Conservation (phyloP, 2,797 vertebrate species). For the Sarcophilus harrisii region DNA sequence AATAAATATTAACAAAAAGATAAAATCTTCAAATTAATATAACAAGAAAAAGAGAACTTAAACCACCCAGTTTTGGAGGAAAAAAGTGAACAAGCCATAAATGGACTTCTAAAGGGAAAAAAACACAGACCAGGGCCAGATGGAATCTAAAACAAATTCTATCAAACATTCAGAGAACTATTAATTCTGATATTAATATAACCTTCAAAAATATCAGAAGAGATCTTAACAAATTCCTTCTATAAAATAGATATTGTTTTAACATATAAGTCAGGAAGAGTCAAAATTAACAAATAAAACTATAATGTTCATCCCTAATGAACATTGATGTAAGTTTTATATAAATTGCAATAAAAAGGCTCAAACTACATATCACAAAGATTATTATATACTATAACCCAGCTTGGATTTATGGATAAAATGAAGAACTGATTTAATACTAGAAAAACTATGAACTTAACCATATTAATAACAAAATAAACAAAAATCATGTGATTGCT, state of each 20-base stretch:
- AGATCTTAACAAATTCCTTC: neutral
- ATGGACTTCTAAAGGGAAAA: neutral
- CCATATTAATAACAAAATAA: neutral
- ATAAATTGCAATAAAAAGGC: neutral
- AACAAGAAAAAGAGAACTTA: neutral
- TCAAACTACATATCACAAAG: neutral
- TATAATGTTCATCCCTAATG: neutral
- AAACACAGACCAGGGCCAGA: neutral
- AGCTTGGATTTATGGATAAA: neutral
- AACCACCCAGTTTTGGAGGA: neutral
- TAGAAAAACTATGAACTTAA: neutral
- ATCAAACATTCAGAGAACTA: neutral
- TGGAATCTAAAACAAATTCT: neutral
- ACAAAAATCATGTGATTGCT: neutral
- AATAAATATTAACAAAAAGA: neutral
- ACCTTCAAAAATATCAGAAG: neutral
- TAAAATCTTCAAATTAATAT: neutral
- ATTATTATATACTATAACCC: neutral
- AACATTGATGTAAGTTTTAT: neutral
- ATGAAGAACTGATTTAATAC: neutral
- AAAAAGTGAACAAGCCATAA: neutral
- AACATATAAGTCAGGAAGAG: neutral
- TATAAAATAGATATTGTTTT: neutral
- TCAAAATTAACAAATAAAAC: neutral
- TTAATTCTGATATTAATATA: neutral